A percentile compares a stretch with the other conserved stretches of the same genome.
Evolutionary conservation across 2,888 invertebrate genomes (phyloP).

Genomic region (Cephus sareptanus): DNA sequence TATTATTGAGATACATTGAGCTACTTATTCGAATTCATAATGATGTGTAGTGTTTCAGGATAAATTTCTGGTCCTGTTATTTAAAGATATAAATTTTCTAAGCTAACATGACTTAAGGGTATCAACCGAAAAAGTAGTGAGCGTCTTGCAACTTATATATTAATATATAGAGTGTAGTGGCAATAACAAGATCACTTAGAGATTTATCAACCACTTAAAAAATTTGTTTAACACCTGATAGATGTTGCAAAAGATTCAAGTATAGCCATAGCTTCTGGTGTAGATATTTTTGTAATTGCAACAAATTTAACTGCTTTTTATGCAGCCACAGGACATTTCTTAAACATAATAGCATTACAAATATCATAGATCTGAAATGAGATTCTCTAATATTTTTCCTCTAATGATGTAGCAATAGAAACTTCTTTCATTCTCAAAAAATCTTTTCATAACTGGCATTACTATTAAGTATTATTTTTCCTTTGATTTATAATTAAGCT

Average conservation of each 20-base stretch:
- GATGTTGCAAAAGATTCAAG: neutral
- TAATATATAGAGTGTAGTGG: neutral
- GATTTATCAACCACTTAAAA: neutral
- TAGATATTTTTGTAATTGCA: neutral
- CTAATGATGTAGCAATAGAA: neutral
- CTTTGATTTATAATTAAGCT: neutral
- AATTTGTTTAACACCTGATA: neutral
- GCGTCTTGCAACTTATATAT: neutral
- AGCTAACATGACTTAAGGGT: neutral
- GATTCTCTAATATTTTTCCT: neutral
- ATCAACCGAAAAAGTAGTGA: neutral
- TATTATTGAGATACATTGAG: neutral
- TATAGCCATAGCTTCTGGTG: neutral
- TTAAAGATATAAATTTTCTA: neutral
- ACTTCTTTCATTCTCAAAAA: neutral
- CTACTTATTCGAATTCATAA: neutral
- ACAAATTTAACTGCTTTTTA: neutral
- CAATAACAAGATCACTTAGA: neutral
- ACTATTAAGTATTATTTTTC: neutral
- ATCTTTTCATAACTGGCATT: neutral
- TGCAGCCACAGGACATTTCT: neutral
- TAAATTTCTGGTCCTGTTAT: neutral
- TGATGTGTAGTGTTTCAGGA: no score
- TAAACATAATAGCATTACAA: neutral
- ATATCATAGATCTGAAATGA: neutral